Evolutionary conservation across 2,888 invertebrate species (phyloP).

Genomic region (Heliconius hortense): DNA sequence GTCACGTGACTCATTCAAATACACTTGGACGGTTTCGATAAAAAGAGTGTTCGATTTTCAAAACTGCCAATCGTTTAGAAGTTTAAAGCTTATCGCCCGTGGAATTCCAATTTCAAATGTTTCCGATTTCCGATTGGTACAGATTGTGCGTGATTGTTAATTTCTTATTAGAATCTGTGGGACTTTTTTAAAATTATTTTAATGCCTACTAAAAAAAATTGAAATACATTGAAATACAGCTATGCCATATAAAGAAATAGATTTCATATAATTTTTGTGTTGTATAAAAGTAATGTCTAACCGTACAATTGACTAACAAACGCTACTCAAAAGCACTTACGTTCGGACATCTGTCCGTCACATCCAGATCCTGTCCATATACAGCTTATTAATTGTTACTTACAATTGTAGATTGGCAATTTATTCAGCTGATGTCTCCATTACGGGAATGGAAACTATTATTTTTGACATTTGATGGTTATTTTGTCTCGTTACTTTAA

Average conservation of each 20-base stretch:
- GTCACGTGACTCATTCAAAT: conserved; percentile 76
- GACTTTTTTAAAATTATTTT: conserved; percentile 45
- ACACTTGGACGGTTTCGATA: conserved; percentile 43
- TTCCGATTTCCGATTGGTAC: conserved; percentile 32
- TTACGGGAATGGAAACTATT: conserved; percentile 57
- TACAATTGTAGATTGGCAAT: conserved; percentile 72
- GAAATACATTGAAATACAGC: not conserved
- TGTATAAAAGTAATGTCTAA: conserved; percentile 27
- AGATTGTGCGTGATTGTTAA: conserved; percentile 26
- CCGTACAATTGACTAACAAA: conserved; percentile 27
- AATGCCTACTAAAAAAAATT: not conserved
- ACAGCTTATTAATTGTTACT: conserved; percentile 68
- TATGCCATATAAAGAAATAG: not conserved
- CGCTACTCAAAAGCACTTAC: conserved; percentile 31
- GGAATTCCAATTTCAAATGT: conserved; percentile 37
- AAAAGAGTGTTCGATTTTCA: conserved; percentile 43
- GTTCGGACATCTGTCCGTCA: conserved; percentile 57
- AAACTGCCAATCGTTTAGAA: conserved; percentile 35
- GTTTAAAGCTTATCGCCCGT: conserved; percentile 28
- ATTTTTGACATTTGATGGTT: conserved; percentile 52
- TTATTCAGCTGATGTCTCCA: conserved; percentile 64
- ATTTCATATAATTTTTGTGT: conserved; percentile 14
- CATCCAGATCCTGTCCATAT: conserved; percentile 56
- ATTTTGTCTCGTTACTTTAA: conserved; percentile 37
- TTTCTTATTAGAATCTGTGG: conserved; percentile 27